Base-by-base conservation (phyloP, 2,888 invertebrate species). In the Ichneumon xanthorius region DNA sequence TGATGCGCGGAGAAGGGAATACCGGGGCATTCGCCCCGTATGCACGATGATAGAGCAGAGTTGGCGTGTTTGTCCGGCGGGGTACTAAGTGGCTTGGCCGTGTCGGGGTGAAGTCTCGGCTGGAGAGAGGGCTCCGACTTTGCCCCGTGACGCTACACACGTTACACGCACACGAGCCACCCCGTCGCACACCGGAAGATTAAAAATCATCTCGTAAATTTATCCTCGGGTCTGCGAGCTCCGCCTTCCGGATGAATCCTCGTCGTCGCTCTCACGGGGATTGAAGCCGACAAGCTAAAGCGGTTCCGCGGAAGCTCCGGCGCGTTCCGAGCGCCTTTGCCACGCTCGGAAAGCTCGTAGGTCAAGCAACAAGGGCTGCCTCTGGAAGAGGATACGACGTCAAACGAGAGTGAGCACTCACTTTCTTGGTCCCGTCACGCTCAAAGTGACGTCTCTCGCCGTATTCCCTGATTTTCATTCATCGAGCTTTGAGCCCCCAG, bases 101-200 rank as follows among this genome's bases (percentile, higher is more conserved):
- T 87, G 87, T 72, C 85, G 67, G 55, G 61, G 14, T 73, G 33
- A 16, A 30, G 16, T 33, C 53, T 55, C 33, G 33, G 63, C 16
- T 48, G 16, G 45, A 14, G 30, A 1, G 33, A 63, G 63, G 33
- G 63, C 6, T 30, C 33, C 63, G n/a, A 86, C 45, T 68, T 63
- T 40, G 79, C 45, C 61, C 50, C 73, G 78, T 76, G 65, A 50
- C 80, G 30, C 37, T 33, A 61, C 16, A 50, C 45, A 26, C 68
- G 65, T 30, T 37, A 33, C 63, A 16, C 45, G 0, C n/a, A n/a
- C 14, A 30, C 26, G 5, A 61, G 33, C 50, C 76, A 45, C 76
- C 82, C 50, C 84, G 77, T 84, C 84, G 84, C 90, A 91, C 90
- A 88, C 88, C 89, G 91, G 88, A 85, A 81, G 87, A 89, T 91